Conservation (phyloP, 2,113 vertebrate species). For the Probosciger aterrimus region DNA sequence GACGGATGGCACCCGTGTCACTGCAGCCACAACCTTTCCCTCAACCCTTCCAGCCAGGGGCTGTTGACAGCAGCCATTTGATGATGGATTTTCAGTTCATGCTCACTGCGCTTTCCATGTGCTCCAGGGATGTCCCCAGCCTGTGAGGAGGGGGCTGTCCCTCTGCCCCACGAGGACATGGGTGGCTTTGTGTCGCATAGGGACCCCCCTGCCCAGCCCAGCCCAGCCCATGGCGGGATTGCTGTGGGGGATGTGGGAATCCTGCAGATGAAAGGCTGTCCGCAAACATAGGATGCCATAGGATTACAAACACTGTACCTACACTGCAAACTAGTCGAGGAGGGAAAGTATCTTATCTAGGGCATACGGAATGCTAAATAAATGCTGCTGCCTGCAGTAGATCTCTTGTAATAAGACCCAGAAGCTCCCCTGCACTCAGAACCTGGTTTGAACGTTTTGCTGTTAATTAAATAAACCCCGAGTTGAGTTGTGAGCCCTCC, state of each 20-base stretch:
- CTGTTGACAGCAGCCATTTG: not conserved
- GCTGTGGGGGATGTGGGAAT: not conserved
- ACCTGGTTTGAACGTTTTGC: not conserved
- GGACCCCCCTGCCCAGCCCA: not conserved
- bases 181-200: not conserved
- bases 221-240: rapidly evolving
- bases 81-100: rapidly evolving
- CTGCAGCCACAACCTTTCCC: not conserved
- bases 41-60: not conserved
- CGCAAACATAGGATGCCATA: not conserved
- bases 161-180: rapidly evolving
- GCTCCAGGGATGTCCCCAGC: rapidly evolving
- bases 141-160: not conserved
- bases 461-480: not conserved
- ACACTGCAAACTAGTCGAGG: not conserved
- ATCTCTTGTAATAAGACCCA: not conserved
- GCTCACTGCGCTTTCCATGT: not conserved
- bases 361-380: not conserved
- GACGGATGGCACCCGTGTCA: not conserved
- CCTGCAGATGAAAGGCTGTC: not conserved
- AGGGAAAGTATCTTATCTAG: not conserved
- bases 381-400: not conserved
- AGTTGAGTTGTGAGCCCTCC: not conserved
- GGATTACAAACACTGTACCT: not conserved
- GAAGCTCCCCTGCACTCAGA: constrained; percentile 28